A percentile compares a stretch with the other conserved stretches of the same genome.
phyloP scores from a whole-genome alignment of 2,113 vertebrate species.

The Apodemus sylvaticus region DNA sequence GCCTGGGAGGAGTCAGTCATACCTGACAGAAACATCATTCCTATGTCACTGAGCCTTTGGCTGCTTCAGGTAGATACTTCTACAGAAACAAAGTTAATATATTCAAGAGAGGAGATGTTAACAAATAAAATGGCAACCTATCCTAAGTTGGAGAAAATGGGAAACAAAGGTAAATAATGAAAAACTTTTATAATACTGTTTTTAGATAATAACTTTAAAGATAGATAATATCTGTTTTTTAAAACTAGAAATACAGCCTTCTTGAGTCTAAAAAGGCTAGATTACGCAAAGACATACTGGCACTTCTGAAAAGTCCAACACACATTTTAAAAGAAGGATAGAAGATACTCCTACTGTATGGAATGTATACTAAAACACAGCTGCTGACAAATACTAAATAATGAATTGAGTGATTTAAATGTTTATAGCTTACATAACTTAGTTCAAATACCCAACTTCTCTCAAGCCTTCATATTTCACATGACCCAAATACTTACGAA shows the following conservation, averaged over 20 bases:
- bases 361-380: background rate
- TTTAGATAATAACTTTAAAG: constrained; percentile 29
- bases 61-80: background rate
- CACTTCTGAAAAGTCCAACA: constrained; percentile 2
- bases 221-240: background rate
- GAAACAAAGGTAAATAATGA: constrained; percentile 18
- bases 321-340: constrained; percentile 26
- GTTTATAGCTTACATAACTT: background rate
- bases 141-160: background rate
- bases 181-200: constrained; percentile 27
- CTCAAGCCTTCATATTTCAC: constrained; percentile 28
- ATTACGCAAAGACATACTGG: background rate
- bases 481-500: constrained; percentile 39
- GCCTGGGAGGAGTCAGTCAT: background rate
- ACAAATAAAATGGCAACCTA: background rate
- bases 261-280: background rate
- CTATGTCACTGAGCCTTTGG: background rate
- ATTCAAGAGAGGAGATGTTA: background rate
- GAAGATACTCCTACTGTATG: background rate
- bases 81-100: background rate
- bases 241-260: constrained; percentile 3
- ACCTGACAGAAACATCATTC: background rate
- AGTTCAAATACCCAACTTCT: constrained; percentile 21
- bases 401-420: constrained; percentile 24
- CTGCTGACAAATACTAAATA: constrained; percentile 30